A percentile compares a stretch with the other conserved stretches of the same genome.
These are phyloP conservation scores for Monochamus saltuarius DNA, from an alignment of 1,140 invertebrate species.

Conservation along the genomic window DNA sequence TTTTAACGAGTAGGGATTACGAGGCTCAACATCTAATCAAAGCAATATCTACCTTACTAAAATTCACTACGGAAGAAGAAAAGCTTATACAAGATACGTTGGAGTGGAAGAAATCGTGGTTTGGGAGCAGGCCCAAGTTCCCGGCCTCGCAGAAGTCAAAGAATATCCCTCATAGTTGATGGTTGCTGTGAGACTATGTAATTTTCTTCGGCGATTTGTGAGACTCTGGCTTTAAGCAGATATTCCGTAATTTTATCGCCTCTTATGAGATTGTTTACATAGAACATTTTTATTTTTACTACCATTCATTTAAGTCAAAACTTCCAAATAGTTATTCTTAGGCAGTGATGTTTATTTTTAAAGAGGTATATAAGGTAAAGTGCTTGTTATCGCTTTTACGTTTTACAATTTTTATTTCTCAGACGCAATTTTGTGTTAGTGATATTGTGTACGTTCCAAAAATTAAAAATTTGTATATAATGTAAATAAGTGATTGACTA, in stretches of 20 bases:
- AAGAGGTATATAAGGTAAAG: too few species aligned
- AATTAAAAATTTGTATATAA: conserved; percentile 8
- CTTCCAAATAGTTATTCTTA: too few species aligned
- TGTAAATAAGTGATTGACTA: conserved; percentile 5
- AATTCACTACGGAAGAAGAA: conserved; percentile 85
- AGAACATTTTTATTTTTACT: too few species aligned
- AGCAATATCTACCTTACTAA: conserved; percentile 81
- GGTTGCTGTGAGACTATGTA: conserved; percentile 27
- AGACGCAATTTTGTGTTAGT: not conserved
- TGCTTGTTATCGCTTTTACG: too few species aligned
- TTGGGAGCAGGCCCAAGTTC: conserved; percentile 57
- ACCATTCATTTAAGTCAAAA: too few species aligned
- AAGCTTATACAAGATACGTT: conserved; percentile 81
- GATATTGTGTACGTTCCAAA: not conserved
- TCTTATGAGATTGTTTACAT: too few species aligned
- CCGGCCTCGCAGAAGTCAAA: conserved; percentile 24
- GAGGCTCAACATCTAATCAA: conserved; percentile 86
- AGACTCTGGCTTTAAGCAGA: not conserved
- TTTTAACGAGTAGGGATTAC: conserved; percentile 83
- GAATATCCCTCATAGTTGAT: conserved; percentile 39
- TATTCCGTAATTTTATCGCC: too few species aligned
- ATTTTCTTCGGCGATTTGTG: not conserved
- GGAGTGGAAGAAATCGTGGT: conserved; percentile 88
- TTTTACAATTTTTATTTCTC: too few species aligned
- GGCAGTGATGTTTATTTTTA: too few species aligned